Base-by-base conservation (phyloP, 1,140 invertebrate species). In the Parasteatoda tepidariorum region DNA sequence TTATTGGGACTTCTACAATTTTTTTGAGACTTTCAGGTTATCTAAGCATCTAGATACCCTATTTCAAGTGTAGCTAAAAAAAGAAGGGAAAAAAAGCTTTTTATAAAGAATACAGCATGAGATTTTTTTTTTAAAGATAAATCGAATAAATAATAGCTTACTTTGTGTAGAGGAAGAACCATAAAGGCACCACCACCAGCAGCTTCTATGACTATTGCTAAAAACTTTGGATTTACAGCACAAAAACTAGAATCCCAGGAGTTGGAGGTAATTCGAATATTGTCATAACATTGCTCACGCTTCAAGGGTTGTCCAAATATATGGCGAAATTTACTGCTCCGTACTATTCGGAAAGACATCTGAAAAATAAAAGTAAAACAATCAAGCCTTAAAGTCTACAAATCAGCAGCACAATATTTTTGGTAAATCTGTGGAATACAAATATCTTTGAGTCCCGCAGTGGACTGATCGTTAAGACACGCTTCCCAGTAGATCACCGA, bases 201-300 rank as follows among this genome's bases (percentile, higher is more conserved):
- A 62, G 97, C 97, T 90, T 99, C 98, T 68, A 98, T 98, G 89
- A 99, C 98, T 87, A 99, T 96, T 81, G 98, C 98, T 86, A 99
- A 91, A 90, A 99, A 99, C 90, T 99, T 99, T 24, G 98, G 97
- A 91, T 99, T 99, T 85, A 99, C 98, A 85, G 96, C 95, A 92
- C 97, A 99, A 89, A 99, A 99, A 76, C 96, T 97, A 62, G 97
- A 98, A 90, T 99, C 98, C 96, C 97, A 98, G 55, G 96, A 97
- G 88, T 95, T 97, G 90, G 99, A 98, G 24, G 97, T 98, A 61
- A 99, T 97, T 88, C 97, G 92, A 88, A 99, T 97, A 90, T 98
- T 98, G 90, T 99, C 98, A 91, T 99, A 99, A 91, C 98, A 99
- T 91, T 98, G 95, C 89, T 99, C 98, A 88, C 96, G 92, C 91